A percentile compares a stretch with the other conserved stretches of the same genome.
Conservation (phyloP, 2,113 vertebrate genomes). For the Probosciger aterrimus region DNA sequence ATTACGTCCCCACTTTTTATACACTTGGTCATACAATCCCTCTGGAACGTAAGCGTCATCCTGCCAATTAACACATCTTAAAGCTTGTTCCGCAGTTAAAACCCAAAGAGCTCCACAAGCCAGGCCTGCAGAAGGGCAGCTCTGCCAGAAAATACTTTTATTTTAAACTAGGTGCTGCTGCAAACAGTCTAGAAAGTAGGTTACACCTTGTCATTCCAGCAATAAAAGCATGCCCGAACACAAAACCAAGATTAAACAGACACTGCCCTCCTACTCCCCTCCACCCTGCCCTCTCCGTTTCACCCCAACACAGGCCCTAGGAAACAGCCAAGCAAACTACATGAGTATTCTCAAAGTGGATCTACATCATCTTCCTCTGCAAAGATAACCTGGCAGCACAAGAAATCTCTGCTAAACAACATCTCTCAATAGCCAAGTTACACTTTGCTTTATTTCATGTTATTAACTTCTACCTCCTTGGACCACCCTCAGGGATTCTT, state of each 20-base stretch:
- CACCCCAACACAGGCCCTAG: neutral
- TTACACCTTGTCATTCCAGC: neutral
- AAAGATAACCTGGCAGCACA: neutral
- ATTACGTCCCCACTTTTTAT: neutral
- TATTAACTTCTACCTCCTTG: neutral
- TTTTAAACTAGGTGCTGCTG: neutral
- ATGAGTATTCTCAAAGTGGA: neutral
- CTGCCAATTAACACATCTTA: neutral
- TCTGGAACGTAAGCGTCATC: neutral
- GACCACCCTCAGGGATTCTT: slow-evolving; percentile 36
- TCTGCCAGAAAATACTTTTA: neutral
- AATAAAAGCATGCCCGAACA: neutral
- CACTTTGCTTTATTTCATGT: neutral
- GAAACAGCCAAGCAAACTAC: neutral
- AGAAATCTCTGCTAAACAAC: neutral
- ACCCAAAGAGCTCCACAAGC: neutral
- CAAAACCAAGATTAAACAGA: neutral
- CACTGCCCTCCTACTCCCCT: neutral
- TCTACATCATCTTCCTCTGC: neutral
- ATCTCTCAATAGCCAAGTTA: neutral
- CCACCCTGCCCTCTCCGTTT: neutral
- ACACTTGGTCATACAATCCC: neutral
- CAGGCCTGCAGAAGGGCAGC: neutral
- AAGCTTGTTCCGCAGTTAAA: neutral
- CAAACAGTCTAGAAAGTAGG: neutral